Evolutionary conservation across 2,113 vertebrate genomes (phyloP).

Genomic region (Lamprologus lemairii): DNA sequence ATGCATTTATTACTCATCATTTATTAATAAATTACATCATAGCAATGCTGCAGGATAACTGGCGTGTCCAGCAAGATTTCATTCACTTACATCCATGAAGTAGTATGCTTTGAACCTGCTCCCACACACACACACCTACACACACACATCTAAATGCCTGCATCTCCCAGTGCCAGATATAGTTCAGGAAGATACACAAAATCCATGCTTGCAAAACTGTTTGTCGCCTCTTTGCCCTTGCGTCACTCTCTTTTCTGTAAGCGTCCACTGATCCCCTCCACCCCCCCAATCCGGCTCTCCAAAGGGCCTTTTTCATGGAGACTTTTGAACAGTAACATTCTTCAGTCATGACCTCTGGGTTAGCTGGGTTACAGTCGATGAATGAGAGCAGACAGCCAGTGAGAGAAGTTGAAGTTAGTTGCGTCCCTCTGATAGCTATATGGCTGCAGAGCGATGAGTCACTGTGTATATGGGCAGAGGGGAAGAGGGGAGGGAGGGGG

Average conservation of each 20-base stretch:
- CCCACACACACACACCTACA: slow-evolving; percentile 6
- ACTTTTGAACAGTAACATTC: slow-evolving; percentile 42
- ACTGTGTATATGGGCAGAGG: slow-evolving; percentile 48
- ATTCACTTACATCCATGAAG: slow-evolving; percentile 25
- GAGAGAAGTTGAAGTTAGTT: slow-evolving; percentile 47
- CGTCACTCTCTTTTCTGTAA: slow-evolving; percentile 45
- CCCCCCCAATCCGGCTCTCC: neutral
- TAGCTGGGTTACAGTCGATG: slow-evolving; percentile 35
- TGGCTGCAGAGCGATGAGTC: slow-evolving; percentile 62
- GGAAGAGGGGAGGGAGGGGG: neutral
- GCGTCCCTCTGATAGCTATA: slow-evolving; percentile 45
- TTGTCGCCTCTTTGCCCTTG: slow-evolving; percentile 56
- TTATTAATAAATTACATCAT: slow-evolving; percentile 56
- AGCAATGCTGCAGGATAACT: slow-evolving; percentile 7
- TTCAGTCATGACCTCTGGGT: slow-evolving; percentile 37
- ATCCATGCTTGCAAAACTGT: slow-evolving; percentile 42
- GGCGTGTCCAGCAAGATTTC: slow-evolving; percentile 6
- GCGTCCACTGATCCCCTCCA: neutral
- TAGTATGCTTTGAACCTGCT: slow-evolving; percentile 9
- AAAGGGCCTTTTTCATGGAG: slow-evolving; percentile 1
- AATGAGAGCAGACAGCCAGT: slow-evolving; percentile 53
- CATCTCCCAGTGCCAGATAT: neutral
- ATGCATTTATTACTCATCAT: slow-evolving; percentile 53
- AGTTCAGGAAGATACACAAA: slow-evolving; percentile 20
- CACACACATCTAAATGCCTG: neutral